Percentiles rank a stretch among this genome's conserved stretches.
Conservation (phyloP, 2,888 invertebrate genomes). For the Lepidonotus clava region DNA sequence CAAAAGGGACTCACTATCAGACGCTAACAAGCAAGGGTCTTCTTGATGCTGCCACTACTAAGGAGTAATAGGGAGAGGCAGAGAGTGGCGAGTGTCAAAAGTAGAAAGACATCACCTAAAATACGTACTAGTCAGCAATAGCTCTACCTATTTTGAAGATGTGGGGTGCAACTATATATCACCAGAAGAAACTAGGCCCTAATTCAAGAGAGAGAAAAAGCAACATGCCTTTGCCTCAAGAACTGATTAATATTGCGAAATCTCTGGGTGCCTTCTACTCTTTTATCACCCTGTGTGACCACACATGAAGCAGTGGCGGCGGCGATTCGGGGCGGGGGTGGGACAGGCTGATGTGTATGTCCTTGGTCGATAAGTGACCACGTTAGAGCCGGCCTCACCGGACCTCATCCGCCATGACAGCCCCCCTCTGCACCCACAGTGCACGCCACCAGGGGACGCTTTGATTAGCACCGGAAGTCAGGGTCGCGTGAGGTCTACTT, state of each 20-base stretch:
- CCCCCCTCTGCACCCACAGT: neutral
- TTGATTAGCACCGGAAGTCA: constrained; percentile 8
- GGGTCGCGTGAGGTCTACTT: constrained; percentile 1
- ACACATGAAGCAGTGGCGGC: neutral
- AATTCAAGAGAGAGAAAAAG: neutral
- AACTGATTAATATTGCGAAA: neutral
- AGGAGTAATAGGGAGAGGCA: neutral
- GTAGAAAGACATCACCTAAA: neutral
- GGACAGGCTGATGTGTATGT: neutral
- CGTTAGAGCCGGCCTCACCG: neutral
- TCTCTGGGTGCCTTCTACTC: neutral
- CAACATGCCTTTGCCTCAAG: neutral
- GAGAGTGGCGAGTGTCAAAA: neutral
- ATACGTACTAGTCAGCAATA: neutral
- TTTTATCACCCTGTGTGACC: neutral
- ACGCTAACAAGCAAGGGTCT: neutral
- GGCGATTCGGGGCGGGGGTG: neutral
- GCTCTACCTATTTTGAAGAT: no score
- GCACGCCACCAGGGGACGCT: neutral
- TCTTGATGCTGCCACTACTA: neutral
- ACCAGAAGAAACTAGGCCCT: no score
- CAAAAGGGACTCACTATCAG: neutral
- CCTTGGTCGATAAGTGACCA: neutral
- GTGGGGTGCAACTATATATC: no score
- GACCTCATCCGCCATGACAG: neutral